Base-by-base conservation (phyloP, 2,113 vertebrate genomes). In the Actinemys pallida region DNA sequence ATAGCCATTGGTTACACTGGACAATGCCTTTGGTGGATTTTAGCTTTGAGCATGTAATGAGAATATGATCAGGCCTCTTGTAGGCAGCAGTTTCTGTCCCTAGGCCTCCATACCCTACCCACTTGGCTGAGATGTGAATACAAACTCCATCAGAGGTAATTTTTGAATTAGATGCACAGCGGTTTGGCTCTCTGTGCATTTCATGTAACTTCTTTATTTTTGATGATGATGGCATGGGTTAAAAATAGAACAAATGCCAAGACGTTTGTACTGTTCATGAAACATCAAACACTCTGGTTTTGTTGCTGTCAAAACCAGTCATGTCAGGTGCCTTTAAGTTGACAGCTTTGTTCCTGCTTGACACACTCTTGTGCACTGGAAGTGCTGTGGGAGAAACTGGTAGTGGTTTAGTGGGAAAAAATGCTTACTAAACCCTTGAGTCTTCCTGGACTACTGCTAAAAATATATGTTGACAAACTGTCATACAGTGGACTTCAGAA, bases 111-210 rank as follows among this genome's bases (percentile, higher is more conserved):
- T 96, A 88, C 72, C 82, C 85, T 91, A 88, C 87, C 29, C 57
- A 75, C 53, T 25, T 94, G 90, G 78, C 62, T 89, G 89, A 92
- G 81, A 96, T 83, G 78, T 81, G 83, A 96, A 95, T 85, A 94
- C 90, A 97, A 93, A 75, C 83, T 89, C 72, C 90, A 92, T 86
- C 56, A 85, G 95, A n/a, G 88, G 45, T 2, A 93, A 88, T 95
- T 96, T 95, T 94, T 96, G 56, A 97, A 95, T 91, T 88, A 53
- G 85, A 94, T 95, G 90, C 96, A 96, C 89, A 96, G 85, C 49
- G 93, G 53, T 72, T 88, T 96, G 85, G 83, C 57, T 92, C 57
- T 88, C 0, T 2, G 62, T 93, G 81, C 69, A 52, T 65, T 94
- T 93, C 89, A 65, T 91, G 72, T 94, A 84, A 92, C 88, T 88